These are phyloP conservation scores for Peribatodes rhomboidaria DNA, from an alignment of 2,888 invertebrate species.

Conservation along the genomic window DNA sequence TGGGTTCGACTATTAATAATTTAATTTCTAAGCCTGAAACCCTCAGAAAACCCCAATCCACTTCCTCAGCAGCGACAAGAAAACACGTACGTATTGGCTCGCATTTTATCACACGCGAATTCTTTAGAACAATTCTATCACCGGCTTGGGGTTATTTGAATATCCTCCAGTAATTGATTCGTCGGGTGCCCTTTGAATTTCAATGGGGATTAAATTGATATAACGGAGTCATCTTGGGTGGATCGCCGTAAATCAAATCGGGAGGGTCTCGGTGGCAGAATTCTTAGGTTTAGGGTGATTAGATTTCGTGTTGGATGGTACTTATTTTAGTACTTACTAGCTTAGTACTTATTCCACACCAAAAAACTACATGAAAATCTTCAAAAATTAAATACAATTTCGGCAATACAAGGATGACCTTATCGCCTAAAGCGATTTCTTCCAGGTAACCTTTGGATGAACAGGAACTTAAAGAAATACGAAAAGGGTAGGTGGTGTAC, in stretches of 20 bases:
- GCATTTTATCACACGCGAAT: constrained; percentile 84
- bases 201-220: constrained; percentile 85
- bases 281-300: constrained; percentile 38
- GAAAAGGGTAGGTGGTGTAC: background rate
- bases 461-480: too few relatives aligned
- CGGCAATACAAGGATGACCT: too few relatives aligned
- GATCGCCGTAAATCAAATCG: constrained; percentile 64
- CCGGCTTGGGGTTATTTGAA: constrained; percentile 74
- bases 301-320: constrained; percentile 10
- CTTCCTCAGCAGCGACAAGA: constrained; percentile 40
- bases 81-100: constrained; percentile 69
- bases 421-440: too few relatives aligned
- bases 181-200: constrained; percentile 79
- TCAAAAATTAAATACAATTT: too few relatives aligned
- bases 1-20: too few relatives aligned
- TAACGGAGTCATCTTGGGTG: constrained; percentile 61
- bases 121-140: constrained; percentile 84
- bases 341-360: background rate
- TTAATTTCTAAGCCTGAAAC: too few relatives aligned
- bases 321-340: background rate
- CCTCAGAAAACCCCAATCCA: constrained; percentile 9
- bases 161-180: constrained; percentile 75
- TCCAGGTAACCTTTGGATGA: too few relatives aligned
- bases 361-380: too few relatives aligned
- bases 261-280: constrained; percentile 40